A percentile compares a stretch with the other conserved stretches of the same genome.
phyloP scores from a whole-genome alignment of 2,888 invertebrate species.

The Leucania comma region DNA sequence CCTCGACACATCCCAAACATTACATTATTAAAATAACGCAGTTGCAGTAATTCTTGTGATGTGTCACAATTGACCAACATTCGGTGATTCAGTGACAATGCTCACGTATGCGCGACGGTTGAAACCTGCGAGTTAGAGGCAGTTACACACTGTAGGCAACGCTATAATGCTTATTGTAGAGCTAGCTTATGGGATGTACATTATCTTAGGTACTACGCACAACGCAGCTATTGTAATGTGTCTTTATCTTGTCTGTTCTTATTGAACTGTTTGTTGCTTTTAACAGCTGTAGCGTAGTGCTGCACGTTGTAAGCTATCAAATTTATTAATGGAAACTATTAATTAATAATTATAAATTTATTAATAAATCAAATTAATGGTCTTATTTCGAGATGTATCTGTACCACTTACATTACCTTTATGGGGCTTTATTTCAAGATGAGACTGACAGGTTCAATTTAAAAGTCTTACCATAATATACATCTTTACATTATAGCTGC shows the following conservation, averaged over 20 bases:
- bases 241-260: too few species aligned
- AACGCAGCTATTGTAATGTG: too few species aligned
- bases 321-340: too few species aligned
- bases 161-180: not conserved
- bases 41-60: not conserved
- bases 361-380: too few species aligned
- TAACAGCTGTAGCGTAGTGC: too few species aligned
- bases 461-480: not conserved
- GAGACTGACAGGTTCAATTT: not conserved
- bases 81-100: conserved; percentile 22
- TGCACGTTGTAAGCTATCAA: too few species aligned
- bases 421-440: not conserved
- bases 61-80: conserved; percentile 22
- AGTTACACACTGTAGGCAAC: not conserved
- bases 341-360: too few species aligned
- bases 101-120: not conserved
- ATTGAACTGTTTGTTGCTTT: too few species aligned
- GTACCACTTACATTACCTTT: too few species aligned
- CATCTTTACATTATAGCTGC: not conserved
- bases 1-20: not conserved
- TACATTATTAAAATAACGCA: not conserved
- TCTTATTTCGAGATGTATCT: too few species aligned
- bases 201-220: too few species aligned
- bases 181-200: too few species aligned
- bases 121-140: not conserved